Evolutionary conservation across 2,797 vertebrate species (phyloP), one percentile per base, ranked within the genome.

Genomic region (Sebastiscus albofasciatus): DNA sequence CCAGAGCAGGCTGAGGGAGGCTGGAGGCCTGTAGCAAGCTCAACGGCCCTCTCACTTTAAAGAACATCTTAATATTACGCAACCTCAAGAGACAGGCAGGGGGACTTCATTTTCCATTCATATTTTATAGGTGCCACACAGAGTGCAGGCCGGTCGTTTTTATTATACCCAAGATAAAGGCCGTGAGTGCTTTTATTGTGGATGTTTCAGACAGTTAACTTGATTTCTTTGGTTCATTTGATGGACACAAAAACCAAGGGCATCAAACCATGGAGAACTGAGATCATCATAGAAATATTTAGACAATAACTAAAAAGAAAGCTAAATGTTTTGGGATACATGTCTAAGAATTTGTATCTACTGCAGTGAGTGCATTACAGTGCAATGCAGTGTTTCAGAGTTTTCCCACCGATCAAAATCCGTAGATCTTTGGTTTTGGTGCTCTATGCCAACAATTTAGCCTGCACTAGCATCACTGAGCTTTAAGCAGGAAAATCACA

Each of bases 31-130:
- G 59, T 6, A 60, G 75, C 55, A 55, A 55, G 67, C 24, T 72
- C 64, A 10, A 18, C 59, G 31, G 33, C 18, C 49, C 72, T 22
- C 42, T 70, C 33, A 33, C 60, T 67, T 33, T 52, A 78, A 72
- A 71, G 8, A 79, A 29, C 31, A 80, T 80, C 62, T 81, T 55
- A 73, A 78, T 79, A 68, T 54, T 24, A 59, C 5, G 2, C 58
- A 62, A 72, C 14, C 68, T 72, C 64, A 42, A 76, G 89, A 84
- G 79, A 80, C 61, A 27, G 8, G 2, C n/a, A 13, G 14, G 5
- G 20, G 64, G 61, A 22, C 10, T 67, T 74, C 29, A 49, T 72
- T 29, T 54, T 82, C 36, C 20, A 78, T 74, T 75, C 3, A 20
- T 68, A 56, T 58, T 60, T 73, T 39, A 59, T 9, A 8, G 27